A percentile compares a stretch with the other conserved stretches of the same genome.
phyloP scores from a whole-genome alignment of 2,888 invertebrate genomes.

The Cheilosia vernalis region DNA sequence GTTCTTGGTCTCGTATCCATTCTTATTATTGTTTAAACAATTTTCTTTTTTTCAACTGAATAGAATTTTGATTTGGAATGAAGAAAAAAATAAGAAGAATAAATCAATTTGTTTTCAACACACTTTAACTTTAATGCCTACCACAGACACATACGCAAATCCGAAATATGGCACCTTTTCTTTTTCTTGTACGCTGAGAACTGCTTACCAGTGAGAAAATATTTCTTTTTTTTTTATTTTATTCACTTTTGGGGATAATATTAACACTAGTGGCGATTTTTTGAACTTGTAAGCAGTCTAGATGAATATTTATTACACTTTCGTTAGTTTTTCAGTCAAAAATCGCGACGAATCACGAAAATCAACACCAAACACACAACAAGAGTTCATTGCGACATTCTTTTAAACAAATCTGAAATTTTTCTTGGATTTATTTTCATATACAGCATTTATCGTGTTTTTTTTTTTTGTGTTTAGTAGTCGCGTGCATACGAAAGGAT shows the following conservation, averaged over 20 bases:
- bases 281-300: not conserved
- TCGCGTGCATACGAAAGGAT: not conserved
- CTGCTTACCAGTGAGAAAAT: constrained; percentile 1
- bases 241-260: constrained; percentile 1
- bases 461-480: not conserved
- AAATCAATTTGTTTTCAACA: constrained; percentile 10
- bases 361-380: constrained; percentile 35
- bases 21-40: not conserved
- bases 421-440: constrained; percentile 14
- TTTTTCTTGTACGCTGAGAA: not conserved
- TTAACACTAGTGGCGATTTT: not conserved
- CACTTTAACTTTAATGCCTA: not conserved
- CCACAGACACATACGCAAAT: constrained; percentile 31
- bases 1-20: constrained; percentile 2
- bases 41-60: not conserved
- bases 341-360: constrained; percentile 34
- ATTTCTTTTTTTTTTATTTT: not conserved
- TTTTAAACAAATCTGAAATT: constrained; percentile 13
- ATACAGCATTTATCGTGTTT: constrained; percentile 10
- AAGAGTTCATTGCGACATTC: constrained; percentile 52
- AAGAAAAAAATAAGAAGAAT: not conserved
- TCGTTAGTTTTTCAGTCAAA: constrained; percentile 27
- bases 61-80: not conserved
- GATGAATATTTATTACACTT: not conserved
- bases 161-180: constrained; percentile 23